These are phyloP conservation scores for Petroica traversi DNA, from an alignment of 2,113 vertebrate species.

Conservation along the genomic window DNA sequence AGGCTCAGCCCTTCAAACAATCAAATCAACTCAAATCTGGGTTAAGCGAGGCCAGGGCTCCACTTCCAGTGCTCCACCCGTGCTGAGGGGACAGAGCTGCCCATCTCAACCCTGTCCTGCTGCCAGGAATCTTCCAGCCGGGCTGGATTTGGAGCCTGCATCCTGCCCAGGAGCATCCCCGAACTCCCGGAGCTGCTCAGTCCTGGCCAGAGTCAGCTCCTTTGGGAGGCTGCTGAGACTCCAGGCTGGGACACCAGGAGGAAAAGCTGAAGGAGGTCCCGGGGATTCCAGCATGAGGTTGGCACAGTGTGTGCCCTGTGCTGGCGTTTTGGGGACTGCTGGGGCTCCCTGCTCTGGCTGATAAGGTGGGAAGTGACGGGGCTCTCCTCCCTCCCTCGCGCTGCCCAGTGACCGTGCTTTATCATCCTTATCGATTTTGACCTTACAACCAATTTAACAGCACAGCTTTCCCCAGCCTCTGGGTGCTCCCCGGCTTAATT, in stretches of 20 bases:
- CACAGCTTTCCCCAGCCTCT: background rate
- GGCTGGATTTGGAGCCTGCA: background rate
- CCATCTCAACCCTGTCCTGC: rapidly evolving
- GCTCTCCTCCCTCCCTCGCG: background rate
- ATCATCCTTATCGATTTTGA: background rate
- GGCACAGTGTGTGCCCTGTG: rapidly evolving
- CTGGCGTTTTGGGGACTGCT: background rate
- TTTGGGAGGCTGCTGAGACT: background rate
- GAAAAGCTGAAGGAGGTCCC: background rate
- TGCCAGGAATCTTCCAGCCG: background rate
- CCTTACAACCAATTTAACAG: slow-evolving; percentile 6
- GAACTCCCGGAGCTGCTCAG: background rate
- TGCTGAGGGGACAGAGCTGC: background rate
- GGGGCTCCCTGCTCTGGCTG: rapidly evolving
- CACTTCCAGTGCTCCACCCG: rapidly evolving
- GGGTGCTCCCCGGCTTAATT: background rate
- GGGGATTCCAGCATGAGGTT: rapidly evolving
- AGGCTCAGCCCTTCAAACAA: slow-evolving; percentile 38
- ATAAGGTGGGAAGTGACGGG: background rate
- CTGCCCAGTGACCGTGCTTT: background rate
- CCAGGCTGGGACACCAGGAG: rapidly evolving
- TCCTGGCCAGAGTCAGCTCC: background rate
- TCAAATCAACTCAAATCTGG: background rate
- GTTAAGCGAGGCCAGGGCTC: background rate
- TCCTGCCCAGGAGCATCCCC: background rate